Conservation (phyloP, 2,113 vertebrate genomes). For the Pomatorhinus ruficollis region DNA sequence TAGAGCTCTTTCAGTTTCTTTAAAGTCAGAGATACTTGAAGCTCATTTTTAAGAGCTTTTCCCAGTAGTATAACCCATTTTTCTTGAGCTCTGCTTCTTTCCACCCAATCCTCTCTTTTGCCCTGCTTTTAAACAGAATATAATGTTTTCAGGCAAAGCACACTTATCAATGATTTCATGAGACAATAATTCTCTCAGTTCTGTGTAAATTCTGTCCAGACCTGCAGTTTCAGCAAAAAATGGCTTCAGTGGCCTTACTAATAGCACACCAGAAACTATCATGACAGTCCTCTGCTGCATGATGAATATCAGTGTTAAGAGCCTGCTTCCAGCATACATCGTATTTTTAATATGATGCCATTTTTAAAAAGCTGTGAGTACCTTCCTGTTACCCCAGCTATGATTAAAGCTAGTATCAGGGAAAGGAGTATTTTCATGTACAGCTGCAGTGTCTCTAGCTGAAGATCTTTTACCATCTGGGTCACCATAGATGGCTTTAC, state of each 20-base stretch:
- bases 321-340: neutral
- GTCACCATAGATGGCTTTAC: neutral
- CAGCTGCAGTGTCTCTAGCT: neutral
- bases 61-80: neutral
- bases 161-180: neutral
- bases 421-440: neutral
- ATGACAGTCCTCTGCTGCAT: neutral
- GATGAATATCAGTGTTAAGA: neutral
- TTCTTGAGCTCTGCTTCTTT: neutral
- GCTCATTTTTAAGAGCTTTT: neutral
- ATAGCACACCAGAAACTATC: neutral
- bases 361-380: neutral
- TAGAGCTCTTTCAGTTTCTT: neutral
- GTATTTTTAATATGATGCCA: neutral
- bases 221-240: neutral
- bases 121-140: neutral
- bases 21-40: neutral
- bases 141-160: neutral
- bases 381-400: neutral
- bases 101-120: accelerated
- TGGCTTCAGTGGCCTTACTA: neutral
- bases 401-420: neutral
- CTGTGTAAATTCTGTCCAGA: neutral
- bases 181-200: neutral
- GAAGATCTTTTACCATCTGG: neutral